Base-by-base conservation (phyloP, 1,140 invertebrate genomes). In the Liolophura sinensis region DNA sequence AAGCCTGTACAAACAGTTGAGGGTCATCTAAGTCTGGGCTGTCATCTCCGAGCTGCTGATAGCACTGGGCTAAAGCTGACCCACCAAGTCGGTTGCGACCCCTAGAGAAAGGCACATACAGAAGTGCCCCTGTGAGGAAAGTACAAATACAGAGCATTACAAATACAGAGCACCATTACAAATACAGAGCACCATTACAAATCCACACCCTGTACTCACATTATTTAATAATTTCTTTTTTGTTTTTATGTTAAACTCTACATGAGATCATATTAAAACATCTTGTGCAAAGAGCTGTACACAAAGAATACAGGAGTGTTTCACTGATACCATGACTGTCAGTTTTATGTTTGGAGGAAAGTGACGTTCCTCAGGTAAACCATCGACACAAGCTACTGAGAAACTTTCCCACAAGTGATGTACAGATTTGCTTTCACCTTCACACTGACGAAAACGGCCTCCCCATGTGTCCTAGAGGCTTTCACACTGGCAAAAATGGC, bases 11-110 rank as follows among this genome's bases (percentile, higher is more conserved):
- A 5, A 99, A 86, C 50, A 86, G 71, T 20, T 85, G 73, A 0
- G 90, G 88, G 56, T 91, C 79, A 65, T 94, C 90, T 0, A 98
- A 78, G 86, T 98, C 95, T 0, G 96, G 92, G 40, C 88, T 84
- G 57, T 88, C 86, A 61, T 92, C 86, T 9, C 96, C 96, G 25
- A 98, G 71, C 84, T 97, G 93, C 54, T 89, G 89, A 80, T 89
- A 96, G 68, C 92, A 93, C 78, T 99, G 97, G 15, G 95, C 94
- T 15, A 99, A 82, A 12, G 96, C 92, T 15, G 94, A 92, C 0
- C 96, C 97, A 20, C 96, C 96, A 12, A 98, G 83, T 52, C 96
- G 86, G 84, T 89, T 87, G 7, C 75, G 55, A 0, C 88, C 87
- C 69, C 86, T 82, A 47, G 89, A 89, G 22, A 93, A 84, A 77